Base-by-base conservation (phyloP, 2,888 invertebrate species). In the Cephus nigrinus region DNA sequence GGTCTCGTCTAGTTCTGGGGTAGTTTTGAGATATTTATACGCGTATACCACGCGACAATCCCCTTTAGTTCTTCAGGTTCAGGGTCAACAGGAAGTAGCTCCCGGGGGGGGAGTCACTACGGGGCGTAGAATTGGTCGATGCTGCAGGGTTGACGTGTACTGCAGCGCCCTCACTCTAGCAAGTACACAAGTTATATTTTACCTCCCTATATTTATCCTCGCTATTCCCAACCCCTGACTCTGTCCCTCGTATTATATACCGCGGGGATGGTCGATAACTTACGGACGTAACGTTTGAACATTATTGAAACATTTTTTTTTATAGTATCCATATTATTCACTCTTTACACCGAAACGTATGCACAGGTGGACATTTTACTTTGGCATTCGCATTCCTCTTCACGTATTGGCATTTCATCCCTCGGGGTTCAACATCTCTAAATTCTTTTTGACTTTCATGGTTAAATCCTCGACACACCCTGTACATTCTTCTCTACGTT, bases 401-500 rank as follows among this genome's bases (percentile, higher is more conserved):
- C 1, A 55, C 40, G 23, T 55, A 23, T 15, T 23, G 23, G 40
- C 9, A 23, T 23, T 55, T 55, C 5, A 0, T 55, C 9, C 40
- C 15, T 5, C 23, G 23, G 40, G 40, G 9, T 55, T 55, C 15
- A 23, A 5, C 23, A 15, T 9, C 40, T 23, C 23, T 5, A 23
- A 23, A 23, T 9, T 23, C 40, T 23, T 55, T 55, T 5, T 55
- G 5, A 55, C 5, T 40, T 40, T 40, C 23, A 40, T 2, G 23
- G 40, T 55, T 55, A 55, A 1, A 5, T 23, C 0, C 23, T 23
- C 40, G 15, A 30, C 30, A 55, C 40, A 55, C 40, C 40, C 23
- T 55, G 9, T 55, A 55, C 40, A 5, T 55, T 69, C 76, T 77
- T 12, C 73, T 69, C 73, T 75, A 32, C 74, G 73, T 33, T 75